Base-by-base conservation (phyloP, 2,797 vertebrate genomes). In the Ispidina picta region DNA sequence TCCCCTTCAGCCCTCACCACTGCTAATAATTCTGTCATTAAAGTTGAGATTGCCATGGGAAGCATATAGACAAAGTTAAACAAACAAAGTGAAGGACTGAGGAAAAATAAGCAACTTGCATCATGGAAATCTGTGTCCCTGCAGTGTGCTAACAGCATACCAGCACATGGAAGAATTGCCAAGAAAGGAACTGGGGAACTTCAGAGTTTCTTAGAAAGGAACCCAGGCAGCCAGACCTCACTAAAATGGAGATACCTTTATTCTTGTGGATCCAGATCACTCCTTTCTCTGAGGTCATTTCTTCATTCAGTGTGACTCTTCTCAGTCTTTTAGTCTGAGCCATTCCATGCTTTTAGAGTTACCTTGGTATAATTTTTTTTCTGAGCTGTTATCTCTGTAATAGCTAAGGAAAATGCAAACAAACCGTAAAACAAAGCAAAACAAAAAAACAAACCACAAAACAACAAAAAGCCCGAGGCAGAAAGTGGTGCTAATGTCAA, bases 61-160 rank as follows among this genome's bases (percentile, higher is more conserved):
- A 96, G 83, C 69, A 71, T 95, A 94, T 88, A 93, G 92, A 74
- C 68, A 88, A 87, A 93, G 89, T 91, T 95, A 96, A 92, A 88
- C 83, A 92, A 94, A 89, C 52, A 88, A 66, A 90, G 77, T 55
- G 79, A 88, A 83, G 48, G 81, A 75, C 91, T 83, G 28, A 90
- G 69, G 75, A 92, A 95, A 96, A 95, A 96, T 68, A 95, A 96
- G 72, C 88, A 66, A 89, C 75, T 93, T 94, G 79, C 95, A 96
- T 96, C 94, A 95, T 96, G 96, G 96, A 96, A 96, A 96, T 94
- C 77, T 96, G 59, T 85, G 90, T 72, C 81, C 77, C 75, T 76
- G 41, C 90, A 88, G 39, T 73, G 75, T 69, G 64, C 88, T 92
- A 86, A 26, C 58, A 92, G 52, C 88, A 93, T 87, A 89, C 84